A percentile compares a stretch with the other conserved stretches of the same genome.
Evolutionary conservation across 2,113 vertebrate genomes (phyloP).

Genomic region (Hirundichthys speculiger): DNA sequence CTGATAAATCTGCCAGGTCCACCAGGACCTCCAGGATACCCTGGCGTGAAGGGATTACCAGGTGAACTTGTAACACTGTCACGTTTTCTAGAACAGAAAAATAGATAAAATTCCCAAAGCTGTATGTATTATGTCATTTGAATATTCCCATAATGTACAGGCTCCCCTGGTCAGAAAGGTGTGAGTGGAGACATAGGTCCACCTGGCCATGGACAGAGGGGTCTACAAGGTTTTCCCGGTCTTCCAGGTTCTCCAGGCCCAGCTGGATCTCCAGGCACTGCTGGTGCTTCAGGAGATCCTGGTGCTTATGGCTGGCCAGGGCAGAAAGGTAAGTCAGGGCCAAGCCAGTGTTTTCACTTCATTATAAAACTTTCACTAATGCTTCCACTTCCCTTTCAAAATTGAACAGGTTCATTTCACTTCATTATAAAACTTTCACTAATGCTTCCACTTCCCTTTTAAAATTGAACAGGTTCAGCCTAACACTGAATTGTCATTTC

Average conservation of each 20-base stretch:
- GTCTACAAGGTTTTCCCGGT: slow-evolving; percentile 57
- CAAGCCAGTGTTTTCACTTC: neutral
- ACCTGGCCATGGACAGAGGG: slow-evolving; percentile 54
- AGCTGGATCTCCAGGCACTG: slow-evolving; percentile 46
- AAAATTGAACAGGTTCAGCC: too few relatives aligned
- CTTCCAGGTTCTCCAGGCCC: slow-evolving; percentile 48
- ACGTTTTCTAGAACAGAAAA: neutral
- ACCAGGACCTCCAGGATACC: slow-evolving; percentile 50
- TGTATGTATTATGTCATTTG: neutral
- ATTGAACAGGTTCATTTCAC: neutral
- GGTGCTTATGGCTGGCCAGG: slow-evolving; percentile 53
- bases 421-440: neutral
- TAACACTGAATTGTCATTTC: too few relatives aligned
- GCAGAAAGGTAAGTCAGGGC: slow-evolving; percentile 56
- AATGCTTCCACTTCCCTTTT: too few relatives aligned
- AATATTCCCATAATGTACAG: slow-evolving; percentile 31
- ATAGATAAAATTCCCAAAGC: neutral
- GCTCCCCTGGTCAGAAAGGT: slow-evolving; percentile 58
- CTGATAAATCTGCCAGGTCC: slow-evolving; percentile 11
- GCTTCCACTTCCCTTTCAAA: too few relatives aligned
- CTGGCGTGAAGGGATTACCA: slow-evolving; percentile 38
- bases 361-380: neutral
- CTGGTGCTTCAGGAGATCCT: slow-evolving; percentile 58
- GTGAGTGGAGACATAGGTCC: slow-evolving; percentile 49
- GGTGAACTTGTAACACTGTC: slow-evolving; percentile 27